A percentile compares a stretch with the other conserved stretches of the same genome.
Conservation (phyloP, 1,140 invertebrate genomes). For the Chrysoperla carnea region DNA sequence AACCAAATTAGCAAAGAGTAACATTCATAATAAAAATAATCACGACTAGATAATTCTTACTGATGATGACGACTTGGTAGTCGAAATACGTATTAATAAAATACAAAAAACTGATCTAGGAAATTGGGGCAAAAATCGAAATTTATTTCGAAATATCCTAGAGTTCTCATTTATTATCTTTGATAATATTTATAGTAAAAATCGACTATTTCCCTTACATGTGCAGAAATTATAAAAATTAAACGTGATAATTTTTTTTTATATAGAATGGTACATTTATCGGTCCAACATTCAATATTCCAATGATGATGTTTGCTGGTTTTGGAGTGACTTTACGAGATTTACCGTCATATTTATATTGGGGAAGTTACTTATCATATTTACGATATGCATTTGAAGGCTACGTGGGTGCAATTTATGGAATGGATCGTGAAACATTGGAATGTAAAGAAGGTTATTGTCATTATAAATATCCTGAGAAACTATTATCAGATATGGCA, state of each 20-base stretch:
- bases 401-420: slow-evolving; percentile 64
- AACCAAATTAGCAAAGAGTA: no score
- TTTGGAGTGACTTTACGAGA: slow-evolving; percentile 61
- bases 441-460: slow-evolving; percentile 46
- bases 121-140: no score
- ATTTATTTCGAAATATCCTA: no score
- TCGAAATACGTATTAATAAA: no score
- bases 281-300: slow-evolving; percentile 57
- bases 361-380: slow-evolving; percentile 78
- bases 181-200: no score
- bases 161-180: no score
- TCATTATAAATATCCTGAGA: slow-evolving; percentile 53
- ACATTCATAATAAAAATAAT: no score
- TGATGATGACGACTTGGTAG: no score
- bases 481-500: slow-evolving; percentile 60
- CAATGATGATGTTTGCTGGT: slow-evolving; percentile 77
- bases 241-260: neutral
- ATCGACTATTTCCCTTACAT: no score
- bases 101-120: no score
- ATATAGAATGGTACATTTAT: slow-evolving; percentile 63
- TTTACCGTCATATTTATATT: slow-evolving; percentile 61
- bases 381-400: slow-evolving; percentile 79
- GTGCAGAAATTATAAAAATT: no score
- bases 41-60: no score
- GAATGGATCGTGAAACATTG: slow-evolving; percentile 43